phyloP scores from a whole-genome alignment of 1,140 invertebrate species.

The Lysiphlebus fabarum region DNA sequence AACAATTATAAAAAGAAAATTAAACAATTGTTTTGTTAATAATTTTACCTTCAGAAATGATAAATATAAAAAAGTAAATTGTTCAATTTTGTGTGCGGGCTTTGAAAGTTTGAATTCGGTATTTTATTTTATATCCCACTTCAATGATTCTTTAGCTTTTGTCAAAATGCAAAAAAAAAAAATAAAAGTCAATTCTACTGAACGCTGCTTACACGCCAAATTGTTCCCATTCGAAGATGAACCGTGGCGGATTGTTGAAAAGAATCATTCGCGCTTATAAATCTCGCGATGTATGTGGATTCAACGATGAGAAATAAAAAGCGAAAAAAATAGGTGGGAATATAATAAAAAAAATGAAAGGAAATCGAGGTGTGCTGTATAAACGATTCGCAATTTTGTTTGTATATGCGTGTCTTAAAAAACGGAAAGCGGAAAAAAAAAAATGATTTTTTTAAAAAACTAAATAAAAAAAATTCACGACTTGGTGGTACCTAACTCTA shows the following conservation, averaged over 20 bases:
- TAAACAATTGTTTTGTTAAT: too few relatives aligned
- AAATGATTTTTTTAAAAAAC: too few relatives aligned
- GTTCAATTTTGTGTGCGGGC: too few relatives aligned
- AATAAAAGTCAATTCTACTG: constrained; percentile 1
- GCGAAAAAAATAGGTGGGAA: constrained; percentile 12
- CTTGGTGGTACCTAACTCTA: too few relatives aligned
- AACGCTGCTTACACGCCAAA: constrained; percentile 40
- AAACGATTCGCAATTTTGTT: background rate
- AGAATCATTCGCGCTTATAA: constrained; percentile 46
- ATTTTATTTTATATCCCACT: too few relatives aligned
- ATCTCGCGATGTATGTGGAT: constrained; percentile 36
- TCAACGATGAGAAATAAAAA: constrained; percentile 21
- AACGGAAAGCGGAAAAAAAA: too few relatives aligned
- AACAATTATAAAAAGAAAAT: too few relatives aligned
- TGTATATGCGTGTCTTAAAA: too few relatives aligned
- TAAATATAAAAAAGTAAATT: too few relatives aligned
- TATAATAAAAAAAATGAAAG: constrained; percentile 10
- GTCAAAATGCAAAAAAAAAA: background rate
- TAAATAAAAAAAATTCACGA: too few relatives aligned
- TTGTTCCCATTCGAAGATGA: constrained; percentile 47
- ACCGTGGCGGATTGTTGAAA: constrained; percentile 36
- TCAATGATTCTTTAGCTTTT: background rate
- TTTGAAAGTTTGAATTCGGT: too few relatives aligned
- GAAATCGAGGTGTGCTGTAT: constrained; percentile 9
- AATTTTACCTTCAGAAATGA: too few relatives aligned